A percentile compares a stretch with the other conserved stretches of the same genome.
phyloP scores from a whole-genome alignment of 2,797 vertebrate genomes.

The Anniella stebbinsi region DNA sequence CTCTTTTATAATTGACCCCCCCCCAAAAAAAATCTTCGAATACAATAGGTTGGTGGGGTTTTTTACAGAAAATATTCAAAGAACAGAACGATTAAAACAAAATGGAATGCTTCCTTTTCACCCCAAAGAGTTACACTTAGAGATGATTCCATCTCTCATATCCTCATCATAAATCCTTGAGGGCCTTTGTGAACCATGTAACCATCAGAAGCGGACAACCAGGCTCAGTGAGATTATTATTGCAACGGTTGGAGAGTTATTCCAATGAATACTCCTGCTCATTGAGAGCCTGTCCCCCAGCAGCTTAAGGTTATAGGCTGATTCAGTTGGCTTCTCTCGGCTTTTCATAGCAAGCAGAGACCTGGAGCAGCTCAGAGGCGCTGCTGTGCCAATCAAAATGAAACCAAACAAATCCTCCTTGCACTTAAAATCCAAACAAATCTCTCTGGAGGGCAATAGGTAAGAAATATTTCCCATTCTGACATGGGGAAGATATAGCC shows the following conservation, averaged over 20 bases:
- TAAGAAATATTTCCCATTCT: constrained; percentile 56
- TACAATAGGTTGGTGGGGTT: not conserved
- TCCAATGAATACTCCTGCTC: constrained; percentile 46
- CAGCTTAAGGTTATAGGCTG: constrained; percentile 56
- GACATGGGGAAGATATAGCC: constrained; percentile 48
- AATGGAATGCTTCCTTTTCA: constrained; percentile 55
- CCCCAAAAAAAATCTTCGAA: not conserved
- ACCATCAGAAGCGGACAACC: constrained; percentile 65
- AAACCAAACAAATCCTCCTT: constrained; percentile 66
- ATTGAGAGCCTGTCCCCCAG: constrained; percentile 43
- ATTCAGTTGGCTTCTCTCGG: constrained; percentile 54
- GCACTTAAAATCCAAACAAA: constrained; percentile 63
- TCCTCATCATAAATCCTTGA: constrained; percentile 51
- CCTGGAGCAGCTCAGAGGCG: constrained; percentile 58
- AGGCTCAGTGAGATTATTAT: constrained; percentile 71
- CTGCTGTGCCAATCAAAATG: constrained; percentile 66
- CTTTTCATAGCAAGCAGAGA: constrained; percentile 64
- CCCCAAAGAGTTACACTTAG: constrained; percentile 27
- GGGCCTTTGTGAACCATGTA: constrained; percentile 58
- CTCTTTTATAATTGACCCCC: not conserved
- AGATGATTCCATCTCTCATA: constrained; percentile 59
- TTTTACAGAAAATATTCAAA: not conserved
- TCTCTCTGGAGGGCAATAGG: constrained; percentile 39
- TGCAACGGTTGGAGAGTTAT: constrained; percentile 65
- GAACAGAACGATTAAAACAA: constrained; percentile 41